A percentile compares a stretch with the other conserved stretches of the same genome.
Evolutionary conservation across 2,113 vertebrate genomes (phyloP).

Genomic region (Phalacrocorax aristotelis): DNA sequence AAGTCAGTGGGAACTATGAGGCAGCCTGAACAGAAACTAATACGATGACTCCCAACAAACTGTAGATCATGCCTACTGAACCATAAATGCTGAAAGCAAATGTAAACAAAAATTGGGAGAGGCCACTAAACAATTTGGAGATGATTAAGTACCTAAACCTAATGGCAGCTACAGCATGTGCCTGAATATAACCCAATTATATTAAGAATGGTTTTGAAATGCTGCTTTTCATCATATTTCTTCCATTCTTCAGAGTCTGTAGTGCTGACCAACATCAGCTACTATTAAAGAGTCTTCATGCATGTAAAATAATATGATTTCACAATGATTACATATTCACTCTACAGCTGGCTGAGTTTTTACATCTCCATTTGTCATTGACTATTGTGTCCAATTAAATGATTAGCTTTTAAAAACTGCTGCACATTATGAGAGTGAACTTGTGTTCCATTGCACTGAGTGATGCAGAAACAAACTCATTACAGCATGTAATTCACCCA

Average conservation of each 20-base stretch:
- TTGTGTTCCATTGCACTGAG: constrained; percentile 98
- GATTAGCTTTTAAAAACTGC: constrained; percentile 99
- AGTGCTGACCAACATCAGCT: constrained; percentile 89
- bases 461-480: constrained; percentile 99
- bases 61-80: constrained; percentile 44
- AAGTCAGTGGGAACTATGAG: constrained; percentile 8
- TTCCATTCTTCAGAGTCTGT: constrained; percentile 81
- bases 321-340: constrained; percentile 99
- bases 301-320: constrained; percentile 99
- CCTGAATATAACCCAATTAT: constrained; percentile 58
- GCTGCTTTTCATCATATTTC: constrained; percentile 70
- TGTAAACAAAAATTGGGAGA: constrained; percentile 43
- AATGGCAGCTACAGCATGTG: constrained; percentile 51
- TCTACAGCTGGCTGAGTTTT: constrained; percentile 99
- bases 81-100: constrained; percentile 46
- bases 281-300: constrained; percentile 99
- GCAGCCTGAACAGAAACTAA: not conserved
- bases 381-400: constrained; percentile 99
- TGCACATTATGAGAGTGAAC: constrained; percentile 97
- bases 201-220: constrained; percentile 61
- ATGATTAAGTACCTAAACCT: constrained; percentile 46
- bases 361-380: constrained; percentile 99
- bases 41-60: constrained; percentile 14
- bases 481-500: constrained; percentile 99
- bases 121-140: constrained; percentile 37